Conservation (phyloP, 2,888 invertebrate genomes). For the Calameuta pallipes region DNA sequence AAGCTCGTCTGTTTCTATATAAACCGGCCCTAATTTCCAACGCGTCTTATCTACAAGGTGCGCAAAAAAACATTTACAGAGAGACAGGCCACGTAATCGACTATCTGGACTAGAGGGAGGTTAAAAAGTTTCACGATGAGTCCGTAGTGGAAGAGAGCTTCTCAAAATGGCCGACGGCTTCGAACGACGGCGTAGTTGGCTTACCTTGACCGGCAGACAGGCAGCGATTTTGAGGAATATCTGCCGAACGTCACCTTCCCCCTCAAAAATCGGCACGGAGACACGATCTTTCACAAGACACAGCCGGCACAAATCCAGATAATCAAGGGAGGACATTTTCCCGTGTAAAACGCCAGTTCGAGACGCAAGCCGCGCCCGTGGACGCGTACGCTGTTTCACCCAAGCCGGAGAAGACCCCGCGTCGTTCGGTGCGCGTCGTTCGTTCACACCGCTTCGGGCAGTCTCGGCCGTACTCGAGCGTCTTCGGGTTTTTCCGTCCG, state of each 20-base stretch:
- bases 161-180: slow-evolving; percentile 57
- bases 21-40: slow-evolving; percentile 1
- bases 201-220: slow-evolving; percentile 81
- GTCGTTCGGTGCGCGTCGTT: slow-evolving; percentile 43
- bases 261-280: slow-evolving; percentile 77
- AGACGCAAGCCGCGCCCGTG: slow-evolving; percentile 59
- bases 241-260: slow-evolving; percentile 72
- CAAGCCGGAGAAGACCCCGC: slow-evolving; percentile 43
- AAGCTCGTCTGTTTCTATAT: background rate
- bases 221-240: slow-evolving; percentile 77
- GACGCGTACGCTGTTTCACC: slow-evolving; percentile 51
- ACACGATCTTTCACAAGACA: slow-evolving; percentile 70
- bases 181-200: slow-evolving; percentile 53
- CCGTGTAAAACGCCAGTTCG: slow-evolving; percentile 55
- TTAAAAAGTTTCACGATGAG: slow-evolving; percentile 1
- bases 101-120: background rate
- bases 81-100: background rate
- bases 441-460: slow-evolving; percentile 21
- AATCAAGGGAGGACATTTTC: slow-evolving; percentile 63
- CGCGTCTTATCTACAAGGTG: background rate
- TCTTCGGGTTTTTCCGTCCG: slow-evolving; percentile 25
- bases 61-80: background rate
- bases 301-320: slow-evolving; percentile 64
- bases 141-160: slow-evolving; percentile 7
- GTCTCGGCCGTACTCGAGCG: slow-evolving; percentile 3